Evolutionary conservation across 2,113 vertebrate species (phyloP), one percentile per base, ranked within the genome.

Genomic region (Pterocles gutturalis): DNA sequence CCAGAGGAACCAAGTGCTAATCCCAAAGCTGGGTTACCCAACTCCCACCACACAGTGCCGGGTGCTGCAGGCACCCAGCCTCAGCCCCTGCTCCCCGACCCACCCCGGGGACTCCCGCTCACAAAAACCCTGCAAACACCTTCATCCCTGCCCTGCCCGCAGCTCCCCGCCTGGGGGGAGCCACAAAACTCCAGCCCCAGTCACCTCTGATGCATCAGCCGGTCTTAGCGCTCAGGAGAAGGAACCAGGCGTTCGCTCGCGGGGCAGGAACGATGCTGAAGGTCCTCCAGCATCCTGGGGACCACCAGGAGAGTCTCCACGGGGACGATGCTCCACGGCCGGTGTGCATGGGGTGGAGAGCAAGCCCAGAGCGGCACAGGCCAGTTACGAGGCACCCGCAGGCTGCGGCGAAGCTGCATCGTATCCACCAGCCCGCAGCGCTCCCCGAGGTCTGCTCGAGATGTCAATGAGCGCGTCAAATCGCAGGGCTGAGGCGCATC

Each of bases 221-320:
- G 22, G 9, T 45, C 45, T 70, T 18, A 17, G 57, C 3, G 1
- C 2, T 2, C 34, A 26, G 38, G 17, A 54, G 28, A 10, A 67
- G 11, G 46, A 46, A 57, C 1, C n/a, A 10, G 12, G 46, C 0
- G 1, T 4, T 55, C 2, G 2, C 28, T 7, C 1, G 3, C 1
- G 5, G 7, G 22, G 33, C 33, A 57, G 54, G 43, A 64, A 13
- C 0, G 5, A 28, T 13, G 15, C n/a, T 10, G 53, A 41, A 58
- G 57, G 20, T 60, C 49, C 69, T 57, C 12, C 67, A 11, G 62
- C 41, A 38, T 5, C n/a, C 61, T 12, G 0, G 53, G 34, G 22
- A 10, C 3, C 24, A 7, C 13, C 13, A 4, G 71, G 17, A 14
- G 2, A 5, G 45, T 21, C n/a, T n/a, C 57, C 64, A 7, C 0